phyloP scores from a whole-genome alignment of 2,797 vertebrate genomes.

The Sylvia borin region DNA sequence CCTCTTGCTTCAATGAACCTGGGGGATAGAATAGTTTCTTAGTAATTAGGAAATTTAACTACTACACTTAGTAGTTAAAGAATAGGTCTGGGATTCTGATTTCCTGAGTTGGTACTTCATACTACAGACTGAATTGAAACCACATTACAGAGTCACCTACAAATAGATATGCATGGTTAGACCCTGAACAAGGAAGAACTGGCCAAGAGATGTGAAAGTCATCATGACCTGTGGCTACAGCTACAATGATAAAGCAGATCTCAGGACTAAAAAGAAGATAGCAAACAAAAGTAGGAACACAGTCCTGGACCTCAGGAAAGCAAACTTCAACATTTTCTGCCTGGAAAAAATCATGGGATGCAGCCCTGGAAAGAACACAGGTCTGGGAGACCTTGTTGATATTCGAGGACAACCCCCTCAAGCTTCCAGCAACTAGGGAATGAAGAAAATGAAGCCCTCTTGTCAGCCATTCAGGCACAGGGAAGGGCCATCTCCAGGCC shows the following conservation, averaged over 20 bases:
- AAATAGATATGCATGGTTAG: background rate
- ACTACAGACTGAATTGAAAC: background rate
- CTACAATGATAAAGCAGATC: background rate
- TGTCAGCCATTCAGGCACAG: background rate
- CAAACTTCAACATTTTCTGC: background rate
- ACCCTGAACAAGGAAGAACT: background rate
- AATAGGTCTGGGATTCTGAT: background rate
- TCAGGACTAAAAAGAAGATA: background rate
- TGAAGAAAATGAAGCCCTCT: background rate
- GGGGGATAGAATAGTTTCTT: background rate
- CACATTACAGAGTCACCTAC: background rate
- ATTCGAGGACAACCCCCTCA: fast-evolving
- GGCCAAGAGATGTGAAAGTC: background rate
- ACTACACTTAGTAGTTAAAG: background rate
- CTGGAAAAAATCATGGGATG: background rate
- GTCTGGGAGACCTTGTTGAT: background rate
- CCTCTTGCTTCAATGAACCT: background rate
- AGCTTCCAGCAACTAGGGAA: background rate
- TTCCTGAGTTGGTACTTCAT: background rate
- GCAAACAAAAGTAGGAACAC: background rate
- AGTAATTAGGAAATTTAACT: background rate
- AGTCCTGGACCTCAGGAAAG: background rate
- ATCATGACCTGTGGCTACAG: background rate
- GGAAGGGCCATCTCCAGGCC: background rate
- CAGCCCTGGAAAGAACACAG: background rate